Evolutionary conservation across 2,888 invertebrate genomes (phyloP).

Genomic region (Drosophila demipolita): DNA sequence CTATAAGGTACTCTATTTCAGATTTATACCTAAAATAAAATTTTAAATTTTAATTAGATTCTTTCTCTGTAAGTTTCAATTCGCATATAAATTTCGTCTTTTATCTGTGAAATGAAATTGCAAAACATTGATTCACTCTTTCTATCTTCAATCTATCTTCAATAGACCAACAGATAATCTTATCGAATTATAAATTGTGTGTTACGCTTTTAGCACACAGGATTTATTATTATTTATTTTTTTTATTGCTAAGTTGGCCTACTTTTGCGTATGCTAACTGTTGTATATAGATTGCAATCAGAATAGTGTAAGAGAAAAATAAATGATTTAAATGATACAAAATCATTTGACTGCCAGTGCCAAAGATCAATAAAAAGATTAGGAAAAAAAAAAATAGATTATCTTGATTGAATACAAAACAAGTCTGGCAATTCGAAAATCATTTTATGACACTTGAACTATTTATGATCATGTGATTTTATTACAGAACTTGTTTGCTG

Average conservation of each 20-base stretch:
- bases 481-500: constrained; percentile 22
- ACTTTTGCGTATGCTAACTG: constrained; percentile 26
- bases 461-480: constrained; percentile 33
- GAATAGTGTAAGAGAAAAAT: constrained; percentile 13
- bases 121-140: background rate
- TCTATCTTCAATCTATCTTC: too few species aligned
- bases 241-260: constrained; percentile 17
- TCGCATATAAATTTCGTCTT: background rate
- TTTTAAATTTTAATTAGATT: background rate
- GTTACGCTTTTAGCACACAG: constrained; percentile 5
- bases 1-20: too few species aligned
- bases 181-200: constrained; percentile 4
- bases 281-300: constrained; percentile 16
- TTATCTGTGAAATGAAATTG: background rate
- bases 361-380: constrained; percentile 25
- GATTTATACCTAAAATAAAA: background rate
- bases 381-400: constrained; percentile 8
- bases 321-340: constrained; percentile 16
- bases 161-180: background rate
- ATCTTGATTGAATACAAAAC: constrained; percentile 47
- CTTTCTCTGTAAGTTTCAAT: background rate
- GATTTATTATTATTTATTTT: constrained; percentile 8
- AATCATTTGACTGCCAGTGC: constrained; percentile 43
- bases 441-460: constrained; percentile 9
- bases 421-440: constrained; percentile 24